Conservation (phyloP, 2,888 invertebrate genomes). For the Cheilosia vulpina region DNA sequence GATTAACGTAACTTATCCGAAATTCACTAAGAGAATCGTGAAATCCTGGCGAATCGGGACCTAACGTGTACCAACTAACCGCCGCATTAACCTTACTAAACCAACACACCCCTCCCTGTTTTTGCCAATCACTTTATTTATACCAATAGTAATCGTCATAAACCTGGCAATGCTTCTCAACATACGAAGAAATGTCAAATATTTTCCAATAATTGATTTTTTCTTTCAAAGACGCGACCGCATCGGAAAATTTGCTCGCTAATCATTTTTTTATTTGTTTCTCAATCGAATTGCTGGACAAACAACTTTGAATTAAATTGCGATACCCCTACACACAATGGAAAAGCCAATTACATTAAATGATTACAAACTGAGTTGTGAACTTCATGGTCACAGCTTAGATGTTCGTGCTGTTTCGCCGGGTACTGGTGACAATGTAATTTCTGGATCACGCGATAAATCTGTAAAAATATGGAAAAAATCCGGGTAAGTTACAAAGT, state of each 20-base stretch:
- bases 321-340: slow-evolving; percentile 22
- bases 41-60: no score
- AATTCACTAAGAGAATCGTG: no score
- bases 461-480: slow-evolving; percentile 94
- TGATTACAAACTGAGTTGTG: slow-evolving; percentile 91
- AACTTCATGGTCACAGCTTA: slow-evolving; percentile 91
- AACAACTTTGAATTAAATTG: slow-evolving; percentile 3
- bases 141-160: background rate
- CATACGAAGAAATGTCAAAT: slow-evolving; percentile 54
- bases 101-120: background rate
- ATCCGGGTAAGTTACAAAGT: slow-evolving; percentile 84
- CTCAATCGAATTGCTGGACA: background rate
- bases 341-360: slow-evolving; percentile 77
- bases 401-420: slow-evolving; percentile 91
- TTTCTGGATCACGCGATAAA: slow-evolving; percentile 95
- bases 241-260: slow-evolving; percentile 33
- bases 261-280: slow-evolving; percentile 17
- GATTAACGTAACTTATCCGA: no score
- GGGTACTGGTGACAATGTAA: slow-evolving; percentile 87
- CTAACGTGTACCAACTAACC: no score
- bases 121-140: slow-evolving; percentile 13
- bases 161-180: slow-evolving; percentile 30
- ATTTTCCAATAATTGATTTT: slow-evolving; percentile 60
- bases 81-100: background rate
- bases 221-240: slow-evolving; percentile 50